Evolutionary conservation across 2,113 vertebrate genomes (phyloP).

Genomic region (Etheostoma spectabile): DNA sequence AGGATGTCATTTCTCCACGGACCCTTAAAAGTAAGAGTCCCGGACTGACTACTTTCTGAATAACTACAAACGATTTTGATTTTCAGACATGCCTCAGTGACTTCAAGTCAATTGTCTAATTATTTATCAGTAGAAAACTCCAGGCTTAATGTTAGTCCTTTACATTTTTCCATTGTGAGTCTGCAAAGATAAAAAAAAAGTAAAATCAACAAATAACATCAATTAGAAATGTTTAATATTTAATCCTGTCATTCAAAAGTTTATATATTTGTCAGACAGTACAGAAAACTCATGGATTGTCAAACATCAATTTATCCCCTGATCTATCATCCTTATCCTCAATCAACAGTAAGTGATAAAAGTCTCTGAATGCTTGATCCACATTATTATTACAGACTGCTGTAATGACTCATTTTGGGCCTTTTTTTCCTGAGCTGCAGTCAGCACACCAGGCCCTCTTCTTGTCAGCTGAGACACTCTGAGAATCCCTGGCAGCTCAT

Average conservation of each 20-base stretch:
- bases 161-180: neutral
- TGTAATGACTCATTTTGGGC: slow-evolving; percentile 40
- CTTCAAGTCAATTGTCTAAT: slow-evolving; percentile 49
- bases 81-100: slow-evolving; percentile 49
- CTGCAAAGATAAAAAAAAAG: slow-evolving; percentile 47
- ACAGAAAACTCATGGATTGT: slow-evolving; percentile 14
- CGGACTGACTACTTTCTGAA: slow-evolving; percentile 48
- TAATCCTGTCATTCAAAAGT: slow-evolving; percentile 51
- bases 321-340: slow-evolving; percentile 58
- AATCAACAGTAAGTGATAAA: slow-evolving; percentile 60
- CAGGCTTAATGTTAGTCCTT: slow-evolving; percentile 24
- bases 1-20: slow-evolving; percentile 47
- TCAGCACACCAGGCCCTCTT: slow-evolving; percentile 58
- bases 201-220: slow-evolving; percentile 29
- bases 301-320: slow-evolving; percentile 41
- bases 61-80: slow-evolving; percentile 59
- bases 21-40: slow-evolving; percentile 49
- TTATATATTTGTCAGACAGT: slow-evolving; percentile 27
- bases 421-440: slow-evolving; percentile 48
- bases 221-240: slow-evolving; percentile 63
- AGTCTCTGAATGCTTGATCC: slow-evolving; percentile 50
- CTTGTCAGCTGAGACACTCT: slow-evolving; percentile 71
- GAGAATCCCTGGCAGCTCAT: slow-evolving; percentile 88
- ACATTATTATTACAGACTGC: slow-evolving; percentile 47
- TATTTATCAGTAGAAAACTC: slow-evolving; percentile 49